phyloP scores from a whole-genome alignment of 2,113 vertebrate species.

The Gymnocephalus cernua region DNA sequence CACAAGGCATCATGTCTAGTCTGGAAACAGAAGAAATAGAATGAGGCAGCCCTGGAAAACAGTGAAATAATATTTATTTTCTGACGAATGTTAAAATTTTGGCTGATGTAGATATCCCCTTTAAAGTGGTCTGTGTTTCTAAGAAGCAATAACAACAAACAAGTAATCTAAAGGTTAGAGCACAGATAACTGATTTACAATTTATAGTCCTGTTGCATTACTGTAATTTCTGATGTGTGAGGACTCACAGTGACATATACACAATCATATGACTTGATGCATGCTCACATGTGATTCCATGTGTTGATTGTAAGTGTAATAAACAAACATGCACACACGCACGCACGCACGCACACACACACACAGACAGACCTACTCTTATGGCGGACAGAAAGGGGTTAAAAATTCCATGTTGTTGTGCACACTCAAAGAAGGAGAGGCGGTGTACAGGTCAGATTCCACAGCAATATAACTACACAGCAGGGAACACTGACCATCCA shows the following conservation, averaged over 20 bases:
- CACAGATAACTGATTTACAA: slow-evolving; percentile 5
- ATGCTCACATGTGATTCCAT: neutral
- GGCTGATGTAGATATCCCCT: slow-evolving; percentile 35
- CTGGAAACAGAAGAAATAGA: slow-evolving; percentile 67
- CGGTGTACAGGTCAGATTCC: slow-evolving; percentile 44
- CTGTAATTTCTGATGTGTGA: neutral
- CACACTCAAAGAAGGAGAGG: slow-evolving; percentile 18
- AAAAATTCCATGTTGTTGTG: slow-evolving; percentile 7
- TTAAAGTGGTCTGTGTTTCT: slow-evolving; percentile 34
- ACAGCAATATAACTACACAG: slow-evolving; percentile 41
- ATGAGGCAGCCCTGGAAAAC: slow-evolving; percentile 65
- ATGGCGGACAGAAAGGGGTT: neutral
- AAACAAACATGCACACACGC: slow-evolving; percentile 26
- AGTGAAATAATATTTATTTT: slow-evolving; percentile 22
- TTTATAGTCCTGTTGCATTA: slow-evolving; percentile 27
- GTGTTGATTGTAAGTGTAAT: slow-evolving; percentile 33
- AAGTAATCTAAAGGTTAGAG: slow-evolving; percentile 19
- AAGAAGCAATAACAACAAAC: slow-evolving; percentile 23
- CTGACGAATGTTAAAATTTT: slow-evolving; percentile 57
- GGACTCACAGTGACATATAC: neutral
- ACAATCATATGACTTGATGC: neutral
- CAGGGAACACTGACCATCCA: neutral
- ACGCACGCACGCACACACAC: neutral
- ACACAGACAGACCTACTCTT: neutral
- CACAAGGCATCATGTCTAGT: slow-evolving; percentile 61